A percentile compares a stretch with the other conserved stretches of the same genome.
These are phyloP conservation scores for Probosciger aterrimus DNA, from an alignment of 2,113 vertebrate genomes.

Conservation along the genomic window DNA sequence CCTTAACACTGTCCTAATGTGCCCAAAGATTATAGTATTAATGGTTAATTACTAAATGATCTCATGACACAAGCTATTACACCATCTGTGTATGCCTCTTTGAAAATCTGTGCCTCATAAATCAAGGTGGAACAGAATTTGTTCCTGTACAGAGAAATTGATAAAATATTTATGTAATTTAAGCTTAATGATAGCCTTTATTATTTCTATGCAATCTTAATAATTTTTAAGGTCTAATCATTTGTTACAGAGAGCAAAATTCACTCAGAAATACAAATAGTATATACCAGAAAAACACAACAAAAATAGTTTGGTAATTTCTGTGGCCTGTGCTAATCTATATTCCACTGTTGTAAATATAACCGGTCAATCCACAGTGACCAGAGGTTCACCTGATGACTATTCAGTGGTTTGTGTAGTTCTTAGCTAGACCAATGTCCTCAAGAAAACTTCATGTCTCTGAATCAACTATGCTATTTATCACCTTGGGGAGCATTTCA, in stretches of 20 bases:
- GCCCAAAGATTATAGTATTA: background rate
- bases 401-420: background rate
- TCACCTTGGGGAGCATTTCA: background rate
- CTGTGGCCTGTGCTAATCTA: background rate
- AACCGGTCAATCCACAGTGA: background rate
- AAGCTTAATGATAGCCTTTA: background rate
- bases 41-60: background rate
- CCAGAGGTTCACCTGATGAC: background rate
- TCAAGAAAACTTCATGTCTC: background rate
- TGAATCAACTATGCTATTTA: background rate
- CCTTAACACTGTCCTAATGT: background rate
- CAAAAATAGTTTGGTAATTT: background rate
- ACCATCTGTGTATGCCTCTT: background rate
- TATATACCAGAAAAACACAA: accelerated
- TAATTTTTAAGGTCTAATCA: background rate
- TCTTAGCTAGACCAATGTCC: background rate
- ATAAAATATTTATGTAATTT: background rate
- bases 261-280: background rate
- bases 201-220: background rate
- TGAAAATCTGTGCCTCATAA: background rate
- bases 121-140: background rate
- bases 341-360: background rate
- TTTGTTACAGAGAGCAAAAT: background rate
- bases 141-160: background rate
- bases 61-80: background rate